Conservation (phyloP, 2,797 vertebrate species). For the Eutrigla gurnardus region DNA sequence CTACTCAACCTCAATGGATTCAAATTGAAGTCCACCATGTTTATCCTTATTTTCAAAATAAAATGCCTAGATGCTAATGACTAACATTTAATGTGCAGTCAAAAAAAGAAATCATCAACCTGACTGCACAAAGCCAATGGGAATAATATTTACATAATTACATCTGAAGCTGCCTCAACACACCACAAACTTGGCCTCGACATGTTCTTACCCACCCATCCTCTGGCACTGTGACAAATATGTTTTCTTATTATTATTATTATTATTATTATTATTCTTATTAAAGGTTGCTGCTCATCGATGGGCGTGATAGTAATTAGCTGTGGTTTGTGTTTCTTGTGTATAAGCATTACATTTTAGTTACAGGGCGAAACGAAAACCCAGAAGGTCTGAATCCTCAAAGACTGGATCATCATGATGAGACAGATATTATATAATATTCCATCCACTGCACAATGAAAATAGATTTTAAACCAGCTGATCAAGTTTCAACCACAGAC, state of each 20-base stretch:
- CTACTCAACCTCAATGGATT: not conserved
- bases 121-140: too few relatives aligned
- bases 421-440: not conserved
- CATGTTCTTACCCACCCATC: not conserved
- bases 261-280: too few relatives aligned
- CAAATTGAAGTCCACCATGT: too few relatives aligned
- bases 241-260: too few relatives aligned
- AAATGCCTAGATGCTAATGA: not conserved
- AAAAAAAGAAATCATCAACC: too few relatives aligned
- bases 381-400: not conserved
- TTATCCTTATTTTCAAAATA: not conserved
- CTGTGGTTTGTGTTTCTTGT: not conserved
- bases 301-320: not conserved
- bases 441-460: not conserved
- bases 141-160: not conserved
- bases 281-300: too few relatives aligned
- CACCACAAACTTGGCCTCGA: not conserved
- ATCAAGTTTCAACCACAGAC: not conserved
- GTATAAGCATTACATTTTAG: not conserved
- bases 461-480: not conserved
- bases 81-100: too few relatives aligned
- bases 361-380: not conserved
- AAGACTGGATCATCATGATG: not conserved
- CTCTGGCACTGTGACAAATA: not conserved
- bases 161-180: not conserved